Evolutionary conservation across 2,797 vertebrate genomes (phyloP).

Genomic region (Rhadinocentrus ornatus): DNA sequence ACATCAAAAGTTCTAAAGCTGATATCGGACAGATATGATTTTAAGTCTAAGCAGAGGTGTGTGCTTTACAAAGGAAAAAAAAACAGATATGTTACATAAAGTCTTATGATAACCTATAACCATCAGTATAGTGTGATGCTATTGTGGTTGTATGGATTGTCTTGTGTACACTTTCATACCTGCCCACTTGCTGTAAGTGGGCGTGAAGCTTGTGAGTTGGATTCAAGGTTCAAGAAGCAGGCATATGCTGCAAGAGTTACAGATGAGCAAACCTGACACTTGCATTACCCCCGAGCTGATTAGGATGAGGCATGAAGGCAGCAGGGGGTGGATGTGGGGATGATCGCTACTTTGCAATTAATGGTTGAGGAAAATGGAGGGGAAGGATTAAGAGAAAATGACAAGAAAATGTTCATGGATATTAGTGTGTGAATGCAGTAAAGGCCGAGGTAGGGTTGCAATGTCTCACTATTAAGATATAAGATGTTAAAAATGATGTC

Average conservation of each 20-base stretch:
- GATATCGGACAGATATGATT: no score
- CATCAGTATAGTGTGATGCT: neutral
- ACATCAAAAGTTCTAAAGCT: no score
- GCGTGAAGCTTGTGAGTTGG: constrained; percentile 11
- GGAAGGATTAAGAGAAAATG: constrained; percentile 12
- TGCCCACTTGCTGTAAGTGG: constrained; percentile 9
- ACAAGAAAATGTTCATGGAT: constrained; percentile 4
- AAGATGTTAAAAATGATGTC: constrained; percentile 18
- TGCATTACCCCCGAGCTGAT: constrained; percentile 42
- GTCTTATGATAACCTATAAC: constrained; percentile 5
- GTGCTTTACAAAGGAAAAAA: no score
- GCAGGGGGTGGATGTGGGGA: constrained; percentile 29
- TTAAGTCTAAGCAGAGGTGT: no score
- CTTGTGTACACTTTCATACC: neutral
- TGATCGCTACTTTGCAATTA: constrained; percentile 49
- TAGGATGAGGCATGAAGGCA: constrained; percentile 42
- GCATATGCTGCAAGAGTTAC: constrained; percentile 44
- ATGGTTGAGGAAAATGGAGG: constrained; percentile 34
- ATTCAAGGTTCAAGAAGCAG: constrained; percentile 39
- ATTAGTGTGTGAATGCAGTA: neutral
- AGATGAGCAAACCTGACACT: constrained; percentile 48
- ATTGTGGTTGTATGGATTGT: neutral
- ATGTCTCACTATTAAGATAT: neutral
- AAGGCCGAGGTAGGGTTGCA: neutral
- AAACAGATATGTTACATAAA: neutral